Conservation (phyloP, 2,113 vertebrate species). For the Laticauda colubrina region DNA sequence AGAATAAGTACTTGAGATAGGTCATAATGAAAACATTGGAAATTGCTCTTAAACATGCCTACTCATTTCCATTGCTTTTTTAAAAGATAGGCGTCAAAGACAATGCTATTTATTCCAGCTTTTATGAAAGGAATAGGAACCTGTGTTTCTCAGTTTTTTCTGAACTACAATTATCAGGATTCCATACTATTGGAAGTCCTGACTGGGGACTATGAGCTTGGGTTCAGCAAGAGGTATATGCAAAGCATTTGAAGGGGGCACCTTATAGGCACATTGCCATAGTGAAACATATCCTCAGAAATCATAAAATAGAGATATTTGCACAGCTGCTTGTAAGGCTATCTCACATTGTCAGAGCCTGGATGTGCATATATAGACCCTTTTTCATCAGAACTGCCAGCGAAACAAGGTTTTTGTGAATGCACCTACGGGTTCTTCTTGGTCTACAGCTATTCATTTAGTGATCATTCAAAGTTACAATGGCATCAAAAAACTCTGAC, state of each 20-base stretch:
- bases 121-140: not conserved
- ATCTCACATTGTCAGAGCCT: not conserved
- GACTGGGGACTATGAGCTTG: not conserved
- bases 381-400: not conserved
- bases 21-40: not conserved
- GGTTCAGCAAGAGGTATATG: not conserved
- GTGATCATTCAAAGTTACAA: not conserved
- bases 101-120: not conserved
- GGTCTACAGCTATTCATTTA: not conserved
- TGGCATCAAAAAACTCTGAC: too few relatives aligned
- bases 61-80: not conserved
- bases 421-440: not conserved
- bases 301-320: not conserved
- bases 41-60: not conserved
- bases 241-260: not conserved
- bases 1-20: not conserved
- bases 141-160: not conserved
- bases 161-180: not conserved
- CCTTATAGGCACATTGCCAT: not conserved
- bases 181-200: not conserved
- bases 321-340: not conserved
- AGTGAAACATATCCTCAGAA: not conserved
- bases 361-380: not conserved
- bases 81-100: not conserved
- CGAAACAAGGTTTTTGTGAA: not conserved